Conservation (phyloP, 2,113 vertebrate species). For the Acinonyx jubatus region DNA sequence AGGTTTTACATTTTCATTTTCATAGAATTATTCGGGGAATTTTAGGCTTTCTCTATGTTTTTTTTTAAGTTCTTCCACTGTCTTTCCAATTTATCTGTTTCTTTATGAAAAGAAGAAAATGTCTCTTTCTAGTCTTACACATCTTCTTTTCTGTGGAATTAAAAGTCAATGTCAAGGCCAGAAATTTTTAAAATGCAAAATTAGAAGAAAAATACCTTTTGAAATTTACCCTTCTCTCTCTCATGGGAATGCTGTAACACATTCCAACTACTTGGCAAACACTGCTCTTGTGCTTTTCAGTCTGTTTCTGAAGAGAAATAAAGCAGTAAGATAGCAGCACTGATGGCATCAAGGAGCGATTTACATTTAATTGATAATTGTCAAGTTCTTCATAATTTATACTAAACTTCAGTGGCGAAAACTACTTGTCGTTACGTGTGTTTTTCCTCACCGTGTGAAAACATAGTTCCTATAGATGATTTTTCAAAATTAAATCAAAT, state of each 20-base stretch:
- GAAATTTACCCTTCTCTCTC: not conserved
- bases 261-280: not conserved
- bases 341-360: not conserved
- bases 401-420: not conserved
- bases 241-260: not conserved
- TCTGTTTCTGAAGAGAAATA: not conserved
- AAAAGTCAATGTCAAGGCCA: not conserved
- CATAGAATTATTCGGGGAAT: not conserved
- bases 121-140: not conserved
- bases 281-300: not conserved
- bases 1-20: not conserved
- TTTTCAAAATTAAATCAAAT: constrained; percentile 18
- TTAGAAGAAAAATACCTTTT: not conserved
- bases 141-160: not conserved
- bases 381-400: not conserved
- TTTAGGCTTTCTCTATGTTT: not conserved
- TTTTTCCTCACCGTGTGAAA: not conserved
- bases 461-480: not conserved
- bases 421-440: not conserved
- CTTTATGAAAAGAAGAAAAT: not conserved
- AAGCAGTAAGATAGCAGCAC: not conserved
- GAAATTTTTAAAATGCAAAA: not conserved
- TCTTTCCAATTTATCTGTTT: not conserved
- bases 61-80: not conserved
- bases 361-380: not conserved